Percentiles rank a stretch among this genome's conserved stretches.
These are phyloP conservation scores for Eurytoma californica DNA, from an alignment of 2,888 invertebrate species.

Conservation along the genomic window DNA sequence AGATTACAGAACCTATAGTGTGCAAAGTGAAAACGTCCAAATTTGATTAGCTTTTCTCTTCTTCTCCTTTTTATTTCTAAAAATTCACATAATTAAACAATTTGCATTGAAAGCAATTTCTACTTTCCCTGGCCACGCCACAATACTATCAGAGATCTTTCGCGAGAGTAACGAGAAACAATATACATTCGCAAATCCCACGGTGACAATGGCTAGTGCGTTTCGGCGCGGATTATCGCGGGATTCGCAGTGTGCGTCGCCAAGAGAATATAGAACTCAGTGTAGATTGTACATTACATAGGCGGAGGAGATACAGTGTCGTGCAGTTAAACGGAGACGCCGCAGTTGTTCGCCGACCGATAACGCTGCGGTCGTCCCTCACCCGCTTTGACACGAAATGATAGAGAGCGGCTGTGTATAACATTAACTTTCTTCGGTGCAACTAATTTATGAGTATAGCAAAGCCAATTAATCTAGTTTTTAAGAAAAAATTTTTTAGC, in stretches of 20 bases:
- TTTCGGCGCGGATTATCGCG: constrained; percentile 9
- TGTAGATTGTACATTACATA: no score
- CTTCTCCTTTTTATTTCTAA: no score
- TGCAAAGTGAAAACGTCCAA: no score
- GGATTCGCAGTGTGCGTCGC: not conserved
- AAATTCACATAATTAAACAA: no score
- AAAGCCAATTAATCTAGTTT: no score
- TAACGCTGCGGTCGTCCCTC: not conserved
- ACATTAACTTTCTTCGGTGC: no score
- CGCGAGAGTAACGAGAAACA: not conserved
- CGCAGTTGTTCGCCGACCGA: constrained; percentile 6
- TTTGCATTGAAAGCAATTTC: not conserved
- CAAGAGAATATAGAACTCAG: not conserved
- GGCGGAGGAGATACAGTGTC: not conserved
- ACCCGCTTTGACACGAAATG: no score
- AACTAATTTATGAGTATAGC: no score
- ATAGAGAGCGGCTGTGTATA: no score
- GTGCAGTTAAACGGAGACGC: not conserved
- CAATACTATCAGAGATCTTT: constrained; percentile 12
- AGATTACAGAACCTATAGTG: no score
- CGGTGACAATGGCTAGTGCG: constrained; percentile 5
- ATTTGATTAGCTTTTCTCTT: no score
- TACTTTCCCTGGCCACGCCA: not conserved
- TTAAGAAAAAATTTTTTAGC: no score
- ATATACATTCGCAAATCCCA: not conserved